Percentiles rank a stretch among this genome's conserved stretches.
Evolutionary conservation across 2,888 invertebrate species (phyloP).

Genomic region (Drosophila sordidula): DNA sequence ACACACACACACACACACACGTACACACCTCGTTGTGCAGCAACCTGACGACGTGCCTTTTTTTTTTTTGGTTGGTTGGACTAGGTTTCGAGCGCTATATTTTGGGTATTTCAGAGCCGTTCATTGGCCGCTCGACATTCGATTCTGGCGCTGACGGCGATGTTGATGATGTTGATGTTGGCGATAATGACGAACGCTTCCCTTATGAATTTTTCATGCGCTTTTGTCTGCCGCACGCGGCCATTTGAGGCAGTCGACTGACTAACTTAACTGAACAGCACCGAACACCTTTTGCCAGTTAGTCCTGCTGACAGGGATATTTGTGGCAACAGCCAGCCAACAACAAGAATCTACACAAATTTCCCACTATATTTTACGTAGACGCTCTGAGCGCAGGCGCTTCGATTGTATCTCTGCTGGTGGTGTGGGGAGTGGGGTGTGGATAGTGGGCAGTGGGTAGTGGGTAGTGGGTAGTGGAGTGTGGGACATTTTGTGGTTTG

Average conservation of each 20-base stretch:
- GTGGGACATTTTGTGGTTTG: neutral
- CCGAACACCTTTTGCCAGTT: constrained; percentile 71
- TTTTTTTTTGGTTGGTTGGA: constrained; percentile 8
- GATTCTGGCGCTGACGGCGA: constrained; percentile 46
- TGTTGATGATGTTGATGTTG: constrained; percentile 24
- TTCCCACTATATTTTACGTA: constrained; percentile 30
- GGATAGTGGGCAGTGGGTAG: neutral
- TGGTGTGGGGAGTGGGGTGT: neutral
- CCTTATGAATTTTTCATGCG: constrained; percentile 82
- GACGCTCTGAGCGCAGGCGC: constrained; percentile 52
- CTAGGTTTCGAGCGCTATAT: constrained; percentile 30
- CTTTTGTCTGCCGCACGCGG: constrained; percentile 81
- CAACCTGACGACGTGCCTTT: constrained; percentile 18
- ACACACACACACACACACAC: constrained; percentile 39
- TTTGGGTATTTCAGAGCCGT: constrained; percentile 51
- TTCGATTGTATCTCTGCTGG: neutral
- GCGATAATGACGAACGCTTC: constrained; percentile 29
- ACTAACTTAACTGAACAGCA: constrained; percentile 56
- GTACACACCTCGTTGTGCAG: constrained; percentile 48
- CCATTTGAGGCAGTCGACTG: constrained; percentile 82
- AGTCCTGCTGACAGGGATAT: constrained; percentile 26
- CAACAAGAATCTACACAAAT: constrained; percentile 11
- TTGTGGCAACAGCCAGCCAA: neutral
- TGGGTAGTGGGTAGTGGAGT: neutral
- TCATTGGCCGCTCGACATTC: constrained; percentile 57